A percentile compares a stretch with the other conserved stretches of the same genome.
These are phyloP conservation scores for Polyploca ridens DNA, from an alignment of 2,888 invertebrate genomes.

Conservation along the genomic window DNA sequence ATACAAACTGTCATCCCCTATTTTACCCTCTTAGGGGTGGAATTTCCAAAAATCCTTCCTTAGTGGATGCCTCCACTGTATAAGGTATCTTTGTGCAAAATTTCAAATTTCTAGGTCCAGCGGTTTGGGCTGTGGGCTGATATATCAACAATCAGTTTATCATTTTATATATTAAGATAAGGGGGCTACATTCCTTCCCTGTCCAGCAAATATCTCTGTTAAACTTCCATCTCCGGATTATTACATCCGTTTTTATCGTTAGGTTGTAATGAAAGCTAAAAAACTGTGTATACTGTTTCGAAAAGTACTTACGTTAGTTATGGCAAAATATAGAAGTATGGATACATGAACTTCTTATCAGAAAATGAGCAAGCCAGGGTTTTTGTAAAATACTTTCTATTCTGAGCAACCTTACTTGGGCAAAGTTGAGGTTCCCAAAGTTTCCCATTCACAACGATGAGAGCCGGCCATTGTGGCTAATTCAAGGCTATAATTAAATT, in stretches of 20 bases:
- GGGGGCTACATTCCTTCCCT: background rate
- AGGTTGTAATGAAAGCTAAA: background rate
- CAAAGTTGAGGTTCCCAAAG: constrained; percentile 73
- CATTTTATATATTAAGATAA: too few relatives aligned
- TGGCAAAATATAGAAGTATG: constrained; percentile 19
- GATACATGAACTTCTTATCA: constrained; percentile 44
- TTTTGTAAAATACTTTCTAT: constrained; percentile 63
- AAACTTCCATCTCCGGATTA: background rate
- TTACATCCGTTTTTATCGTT: background rate
- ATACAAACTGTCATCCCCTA: too few relatives aligned
- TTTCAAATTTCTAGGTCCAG: too few relatives aligned
- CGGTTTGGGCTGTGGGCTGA: too few relatives aligned
- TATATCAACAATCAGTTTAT: too few relatives aligned
- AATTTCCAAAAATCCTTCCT: too few relatives aligned
- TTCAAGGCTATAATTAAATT: constrained; percentile 80
- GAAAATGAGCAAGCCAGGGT: constrained; percentile 51
- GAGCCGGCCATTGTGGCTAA: constrained; percentile 76
- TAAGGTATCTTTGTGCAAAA: too few relatives aligned
- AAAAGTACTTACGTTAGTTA: constrained; percentile 16
- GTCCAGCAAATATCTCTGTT: background rate
- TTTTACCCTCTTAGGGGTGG: too few relatives aligned
- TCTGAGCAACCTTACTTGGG: constrained; percentile 58
- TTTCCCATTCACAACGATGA: constrained; percentile 69
- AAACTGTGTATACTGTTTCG: constrained; percentile 21
- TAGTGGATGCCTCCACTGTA: too few relatives aligned